Evolutionary conservation across 2,888 invertebrate genomes (phyloP).

Genomic region (Cantharis rufa): DNA sequence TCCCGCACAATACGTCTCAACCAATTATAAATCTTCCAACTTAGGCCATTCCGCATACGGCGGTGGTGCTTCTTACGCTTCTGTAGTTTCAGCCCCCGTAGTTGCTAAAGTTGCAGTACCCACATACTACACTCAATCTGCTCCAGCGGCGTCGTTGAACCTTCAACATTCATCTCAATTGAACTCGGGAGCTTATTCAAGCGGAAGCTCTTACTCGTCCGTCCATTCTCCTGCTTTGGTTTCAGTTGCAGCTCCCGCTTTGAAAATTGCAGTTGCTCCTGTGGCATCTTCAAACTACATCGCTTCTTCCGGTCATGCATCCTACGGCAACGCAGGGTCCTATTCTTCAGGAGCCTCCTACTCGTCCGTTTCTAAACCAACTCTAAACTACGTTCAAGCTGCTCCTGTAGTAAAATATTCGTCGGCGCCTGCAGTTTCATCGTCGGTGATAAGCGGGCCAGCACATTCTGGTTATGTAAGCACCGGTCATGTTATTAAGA

Average conservation of each 20-base stretch:
- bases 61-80: neutral
- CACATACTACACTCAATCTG: slow-evolving; percentile 21
- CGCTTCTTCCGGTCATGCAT: neutral
- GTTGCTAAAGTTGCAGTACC: slow-evolving; percentile 2
- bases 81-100: neutral
- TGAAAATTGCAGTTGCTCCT: slow-evolving; percentile 1
- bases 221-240: slow-evolving; percentile 5
- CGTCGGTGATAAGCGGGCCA: slow-evolving; percentile 9
- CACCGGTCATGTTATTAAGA: slow-evolving; percentile 23
- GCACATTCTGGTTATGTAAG: slow-evolving; percentile 17
- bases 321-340: neutral
- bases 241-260: neutral
- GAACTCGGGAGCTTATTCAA: neutral
- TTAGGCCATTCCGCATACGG: neutral
- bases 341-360: slow-evolving; percentile 9
- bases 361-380: slow-evolving; percentile 25
- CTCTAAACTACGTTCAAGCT: slow-evolving; percentile 25
- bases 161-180: slow-evolving; percentile 26
- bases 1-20: neutral
- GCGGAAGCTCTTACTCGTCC: neutral
- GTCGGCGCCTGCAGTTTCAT: slow-evolving; percentile 34
- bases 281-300: neutral
- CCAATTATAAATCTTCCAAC: neutral
- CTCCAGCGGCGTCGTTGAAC: slow-evolving; percentile 34
- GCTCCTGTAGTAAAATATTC: slow-evolving; percentile 37